Conservation (phyloP, 2,113 vertebrate species). For the Sminthopsis crassicaudata region DNA sequence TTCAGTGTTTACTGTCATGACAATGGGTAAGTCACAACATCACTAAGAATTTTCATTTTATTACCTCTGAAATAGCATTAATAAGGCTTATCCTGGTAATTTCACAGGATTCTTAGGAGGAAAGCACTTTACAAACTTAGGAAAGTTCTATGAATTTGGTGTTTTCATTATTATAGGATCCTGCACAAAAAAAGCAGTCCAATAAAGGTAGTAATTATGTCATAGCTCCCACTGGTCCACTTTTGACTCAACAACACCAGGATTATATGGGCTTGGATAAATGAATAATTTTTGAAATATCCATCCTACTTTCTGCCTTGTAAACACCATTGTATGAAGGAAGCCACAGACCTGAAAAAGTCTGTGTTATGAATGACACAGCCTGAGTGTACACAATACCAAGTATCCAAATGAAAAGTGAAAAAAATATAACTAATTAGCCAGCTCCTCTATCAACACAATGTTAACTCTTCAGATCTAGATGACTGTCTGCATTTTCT, state of each 20-base stretch:
- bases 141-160: not conserved
- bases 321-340: not conserved
- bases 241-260: not conserved
- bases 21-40: not conserved
- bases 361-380: not conserved
- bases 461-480: fast-evolving
- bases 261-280: not conserved
- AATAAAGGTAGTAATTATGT: not conserved
- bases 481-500: not conserved
- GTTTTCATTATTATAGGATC: not conserved
- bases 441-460: not conserved
- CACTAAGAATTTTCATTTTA: too few relatives aligned
- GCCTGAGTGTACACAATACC: not conserved
- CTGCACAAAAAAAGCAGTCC: not conserved
- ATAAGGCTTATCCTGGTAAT: not conserved
- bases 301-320: not conserved
- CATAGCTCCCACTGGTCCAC: not conserved
- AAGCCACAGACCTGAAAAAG: not conserved
- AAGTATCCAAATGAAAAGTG: not conserved
- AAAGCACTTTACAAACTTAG: not conserved
- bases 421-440: fast-evolving
- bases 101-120: not conserved
- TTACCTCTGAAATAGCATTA: too few relatives aligned
- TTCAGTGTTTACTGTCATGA: not conserved
- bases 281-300: not conserved